Conservation (phyloP, 2,797 vertebrate species). For the Liasis olivaceus region DNA sequence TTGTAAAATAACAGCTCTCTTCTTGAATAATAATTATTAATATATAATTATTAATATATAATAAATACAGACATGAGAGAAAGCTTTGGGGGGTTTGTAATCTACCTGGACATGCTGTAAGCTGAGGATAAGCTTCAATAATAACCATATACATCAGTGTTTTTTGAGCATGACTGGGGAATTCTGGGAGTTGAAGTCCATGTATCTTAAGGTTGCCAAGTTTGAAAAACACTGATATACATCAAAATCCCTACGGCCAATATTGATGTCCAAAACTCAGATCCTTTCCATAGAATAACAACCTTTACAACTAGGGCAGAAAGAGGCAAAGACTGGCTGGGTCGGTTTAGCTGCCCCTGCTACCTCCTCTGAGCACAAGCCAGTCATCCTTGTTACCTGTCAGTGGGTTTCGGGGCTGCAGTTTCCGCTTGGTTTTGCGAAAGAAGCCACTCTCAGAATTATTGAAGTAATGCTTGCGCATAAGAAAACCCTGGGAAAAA, state of each 20-base stretch:
- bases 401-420: constrained; percentile 76
- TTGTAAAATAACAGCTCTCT: not conserved
- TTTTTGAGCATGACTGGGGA: not conserved
- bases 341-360: too few species aligned
- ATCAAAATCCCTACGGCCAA: not conserved
- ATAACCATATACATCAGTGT: not conserved
- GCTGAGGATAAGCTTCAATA: not conserved
- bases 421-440: constrained; percentile 84
- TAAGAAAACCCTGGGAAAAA: constrained; percentile 62
- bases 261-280: not conserved
- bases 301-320: not conserved
- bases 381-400: constrained; percentile 9
- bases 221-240: not conserved
- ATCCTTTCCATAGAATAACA: not conserved
- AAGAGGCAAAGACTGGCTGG: not conserved
- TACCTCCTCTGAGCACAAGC: not conserved
- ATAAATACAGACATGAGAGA: too few species aligned
- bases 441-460: constrained; percentile 83
- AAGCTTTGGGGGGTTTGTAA: too few species aligned
- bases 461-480: constrained; percentile 86
- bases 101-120: too few species aligned
- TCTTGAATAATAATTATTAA: not conserved
- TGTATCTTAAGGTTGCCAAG: not conserved
- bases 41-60: too few species aligned
- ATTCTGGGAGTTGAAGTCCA: not conserved